A percentile compares a stretch with the other conserved stretches of the same genome.
These are phyloP conservation scores for Limnephilus auricula DNA, from an alignment of 2,888 invertebrate species.

Conservation along the genomic window DNA sequence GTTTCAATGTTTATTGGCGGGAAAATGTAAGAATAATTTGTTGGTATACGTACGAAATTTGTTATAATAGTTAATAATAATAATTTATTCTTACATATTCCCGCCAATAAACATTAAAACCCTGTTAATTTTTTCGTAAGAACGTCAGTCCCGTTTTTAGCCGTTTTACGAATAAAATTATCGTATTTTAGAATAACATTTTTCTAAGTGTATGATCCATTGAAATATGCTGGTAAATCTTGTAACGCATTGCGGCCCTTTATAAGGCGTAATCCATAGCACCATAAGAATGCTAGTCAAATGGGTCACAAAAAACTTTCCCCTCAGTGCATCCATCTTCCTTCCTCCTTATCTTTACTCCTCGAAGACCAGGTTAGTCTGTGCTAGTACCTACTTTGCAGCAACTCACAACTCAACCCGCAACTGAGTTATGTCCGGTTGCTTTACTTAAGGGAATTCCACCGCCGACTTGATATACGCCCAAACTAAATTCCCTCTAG, in stretches of 20 bases:
- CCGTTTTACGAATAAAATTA: too few relatives aligned
- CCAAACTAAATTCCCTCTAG: conserved; percentile 53
- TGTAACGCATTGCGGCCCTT: neutral
- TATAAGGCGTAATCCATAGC: neutral
- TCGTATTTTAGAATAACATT: too few relatives aligned
- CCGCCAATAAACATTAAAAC: too few relatives aligned
- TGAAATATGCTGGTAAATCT: neutral
- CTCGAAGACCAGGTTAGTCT: conserved; percentile 52
- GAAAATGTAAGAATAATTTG: too few relatives aligned
- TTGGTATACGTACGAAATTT: too few relatives aligned
- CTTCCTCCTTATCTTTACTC: conserved; percentile 20
- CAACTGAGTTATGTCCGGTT: conserved; percentile 65
- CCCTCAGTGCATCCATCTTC: neutral
- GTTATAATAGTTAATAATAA: too few relatives aligned
- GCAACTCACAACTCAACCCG: conserved; percentile 36
- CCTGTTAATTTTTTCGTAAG: too few relatives aligned
- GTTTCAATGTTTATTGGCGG: too few relatives aligned
- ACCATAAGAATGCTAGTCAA: neutral
- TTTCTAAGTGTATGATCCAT: too few relatives aligned
- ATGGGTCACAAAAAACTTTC: neutral
- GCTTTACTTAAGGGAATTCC: conserved; percentile 62
- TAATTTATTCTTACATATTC: too few relatives aligned
- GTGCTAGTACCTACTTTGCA: conserved; percentile 44
- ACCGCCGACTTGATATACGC: conserved; percentile 59
- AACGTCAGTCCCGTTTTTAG: too few relatives aligned